Conservation (phyloP, 2,797 vertebrate species). For the Pseudocheirus occidentalis region DNA sequence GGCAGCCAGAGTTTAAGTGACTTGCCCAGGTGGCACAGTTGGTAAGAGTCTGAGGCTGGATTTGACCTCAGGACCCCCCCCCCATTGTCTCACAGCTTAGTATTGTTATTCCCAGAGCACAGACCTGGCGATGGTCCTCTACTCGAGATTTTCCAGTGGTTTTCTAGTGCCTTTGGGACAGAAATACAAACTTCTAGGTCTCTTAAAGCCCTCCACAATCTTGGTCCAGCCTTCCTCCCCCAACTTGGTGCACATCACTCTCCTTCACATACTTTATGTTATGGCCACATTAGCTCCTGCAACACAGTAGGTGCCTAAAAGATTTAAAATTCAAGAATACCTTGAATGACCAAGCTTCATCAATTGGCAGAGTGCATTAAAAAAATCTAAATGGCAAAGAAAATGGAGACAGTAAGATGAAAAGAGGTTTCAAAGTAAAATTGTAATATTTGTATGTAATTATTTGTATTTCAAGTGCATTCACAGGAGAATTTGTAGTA, state of each 20-base stretch:
- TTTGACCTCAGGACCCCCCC: not conserved
- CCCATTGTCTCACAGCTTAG: not conserved
- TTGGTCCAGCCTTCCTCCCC: not conserved
- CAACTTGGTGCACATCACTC: not conserved
- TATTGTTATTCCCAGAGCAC: not conserved
- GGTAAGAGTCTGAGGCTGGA: not conserved
- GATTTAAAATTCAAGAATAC: not conserved
- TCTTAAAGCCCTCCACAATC: not conserved
- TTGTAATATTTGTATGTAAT: not conserved
- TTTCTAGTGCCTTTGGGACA: not conserved
- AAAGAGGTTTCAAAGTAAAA: not conserved
- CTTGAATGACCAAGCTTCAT: not conserved
- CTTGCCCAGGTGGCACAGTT: not conserved
- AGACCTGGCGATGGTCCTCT: not conserved
- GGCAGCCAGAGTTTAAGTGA: not conserved
- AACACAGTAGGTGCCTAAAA: not conserved
- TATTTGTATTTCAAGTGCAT: not conserved
- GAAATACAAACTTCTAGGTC: not conserved
- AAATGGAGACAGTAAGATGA: not conserved
- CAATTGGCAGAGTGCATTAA: not conserved
- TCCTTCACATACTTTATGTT: not conserved
- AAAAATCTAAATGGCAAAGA: not conserved
- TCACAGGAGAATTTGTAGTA: not conserved
- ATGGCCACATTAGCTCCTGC: not conserved
- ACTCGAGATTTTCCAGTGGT: not conserved